phyloP scores from a whole-genome alignment of 2,797 vertebrate genomes.

The Xiphophorus birchmanni region DNA sequence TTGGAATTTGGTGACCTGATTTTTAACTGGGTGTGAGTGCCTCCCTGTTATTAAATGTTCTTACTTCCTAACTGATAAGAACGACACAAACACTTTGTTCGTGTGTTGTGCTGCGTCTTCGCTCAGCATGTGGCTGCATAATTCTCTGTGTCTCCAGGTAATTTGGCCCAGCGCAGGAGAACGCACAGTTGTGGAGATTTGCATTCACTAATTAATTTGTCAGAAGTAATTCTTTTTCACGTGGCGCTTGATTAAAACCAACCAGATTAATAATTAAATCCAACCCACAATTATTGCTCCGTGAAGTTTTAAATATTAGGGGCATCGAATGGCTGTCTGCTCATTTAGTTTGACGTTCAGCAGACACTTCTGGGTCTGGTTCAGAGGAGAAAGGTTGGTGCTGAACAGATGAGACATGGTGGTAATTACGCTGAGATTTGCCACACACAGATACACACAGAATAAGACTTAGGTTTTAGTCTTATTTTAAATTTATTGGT shows the following conservation, averaged over 20 bases:
- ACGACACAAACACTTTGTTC: constrained; percentile 15
- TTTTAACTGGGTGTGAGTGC: constrained; percentile 4
- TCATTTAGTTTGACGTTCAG: constrained; percentile 58
- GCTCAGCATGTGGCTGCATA: constrained; percentile 49
- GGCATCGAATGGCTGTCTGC: constrained; percentile 43
- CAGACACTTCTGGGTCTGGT: constrained; percentile 48
- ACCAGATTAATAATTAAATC: constrained; percentile 80
- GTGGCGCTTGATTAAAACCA: constrained; percentile 81
- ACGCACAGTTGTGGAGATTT: constrained; percentile 76
- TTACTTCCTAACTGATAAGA: constrained; percentile 16
- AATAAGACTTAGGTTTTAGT: background rate
- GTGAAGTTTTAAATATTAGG: constrained; percentile 74
- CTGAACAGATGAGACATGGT: constrained; percentile 54
- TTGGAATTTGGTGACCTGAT: constrained; percentile 5
- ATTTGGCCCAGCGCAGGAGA: constrained; percentile 68
- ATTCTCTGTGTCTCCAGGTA: constrained; percentile 77
- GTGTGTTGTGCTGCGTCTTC: constrained; percentile 23
- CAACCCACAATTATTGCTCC: constrained; percentile 75
- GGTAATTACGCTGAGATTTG: constrained; percentile 61
- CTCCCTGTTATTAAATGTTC: constrained; percentile 22
- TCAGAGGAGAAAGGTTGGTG: constrained; percentile 51
- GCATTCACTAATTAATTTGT: constrained; percentile 84
- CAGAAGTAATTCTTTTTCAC: constrained; percentile 69
- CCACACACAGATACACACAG: background rate
- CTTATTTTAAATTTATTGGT: constrained; percentile 24